phyloP scores from a whole-genome alignment of 2,888 invertebrate species.

The Gibbula magus region DNA sequence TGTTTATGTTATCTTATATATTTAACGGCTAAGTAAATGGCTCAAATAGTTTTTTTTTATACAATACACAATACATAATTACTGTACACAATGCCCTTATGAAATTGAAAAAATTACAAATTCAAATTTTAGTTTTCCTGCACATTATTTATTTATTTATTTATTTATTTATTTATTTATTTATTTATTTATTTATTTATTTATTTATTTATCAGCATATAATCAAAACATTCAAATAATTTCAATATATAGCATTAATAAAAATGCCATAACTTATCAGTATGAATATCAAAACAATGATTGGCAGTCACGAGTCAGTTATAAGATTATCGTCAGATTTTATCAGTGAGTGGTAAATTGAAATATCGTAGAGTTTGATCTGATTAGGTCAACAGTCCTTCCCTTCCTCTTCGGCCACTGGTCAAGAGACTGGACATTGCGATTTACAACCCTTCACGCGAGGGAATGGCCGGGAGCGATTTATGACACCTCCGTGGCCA shows the following conservation, averaged over 20 bases:
- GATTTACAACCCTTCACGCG: constrained; percentile 16
- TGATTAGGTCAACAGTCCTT: background rate
- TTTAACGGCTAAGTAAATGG: too few species aligned
- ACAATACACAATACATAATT: too few species aligned
- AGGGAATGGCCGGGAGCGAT: background rate
- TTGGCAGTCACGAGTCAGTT: background rate
- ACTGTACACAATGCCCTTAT: background rate
- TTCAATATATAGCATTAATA: background rate
- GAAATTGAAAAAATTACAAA: background rate
- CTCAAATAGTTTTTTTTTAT: too few species aligned
- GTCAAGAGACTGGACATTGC: constrained; percentile 5
- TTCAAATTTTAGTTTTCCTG: background rate
- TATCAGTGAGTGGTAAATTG: background rate
- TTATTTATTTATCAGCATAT: background rate
- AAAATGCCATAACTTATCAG: background rate
- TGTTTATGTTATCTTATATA: too few species aligned
- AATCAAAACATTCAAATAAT: background rate
- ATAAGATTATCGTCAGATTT: background rate
- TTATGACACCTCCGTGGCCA: background rate
- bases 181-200: background rate
- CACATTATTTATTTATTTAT: background rate
- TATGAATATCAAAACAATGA: background rate
- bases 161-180: background rate
- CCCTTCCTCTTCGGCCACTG: constrained; percentile 10
- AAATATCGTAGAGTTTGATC: background rate